phyloP scores from a whole-genome alignment of 2,113 vertebrate genomes.

The Acanthochromis polyacanthus region DNA sequence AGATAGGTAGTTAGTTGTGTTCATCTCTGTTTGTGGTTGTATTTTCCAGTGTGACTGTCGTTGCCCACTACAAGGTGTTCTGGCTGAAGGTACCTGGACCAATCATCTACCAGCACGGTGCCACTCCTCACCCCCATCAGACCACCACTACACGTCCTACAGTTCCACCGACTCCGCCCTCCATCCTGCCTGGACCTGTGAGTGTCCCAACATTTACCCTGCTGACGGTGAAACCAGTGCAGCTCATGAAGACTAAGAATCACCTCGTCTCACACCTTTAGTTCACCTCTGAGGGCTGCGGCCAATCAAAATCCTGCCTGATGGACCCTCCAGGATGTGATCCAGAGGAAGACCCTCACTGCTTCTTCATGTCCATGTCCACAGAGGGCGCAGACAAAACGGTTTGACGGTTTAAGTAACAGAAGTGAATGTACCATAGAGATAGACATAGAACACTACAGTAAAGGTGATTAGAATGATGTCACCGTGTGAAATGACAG shows the following conservation, averaged over 20 bases:
- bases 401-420: constrained; percentile 18
- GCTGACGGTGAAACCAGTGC: not conserved
- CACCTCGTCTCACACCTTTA: constrained; percentile 52
- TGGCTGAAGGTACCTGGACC: constrained; percentile 90
- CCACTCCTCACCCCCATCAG: constrained; percentile 60
- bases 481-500: not conserved
- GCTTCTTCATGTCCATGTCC: constrained; percentile 88
- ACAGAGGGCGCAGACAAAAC: constrained; percentile 37
- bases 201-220: constrained; percentile 50
- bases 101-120: constrained; percentile 81
- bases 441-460: no score
- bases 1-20: no score
- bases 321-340: constrained; percentile 86
- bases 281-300: constrained; percentile 88
- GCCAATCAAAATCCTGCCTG: constrained; percentile 87
- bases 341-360: constrained; percentile 77
- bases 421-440: no score
- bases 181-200: constrained; percentile 81
- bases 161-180: constrained; percentile 37
- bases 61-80: constrained; percentile 84
- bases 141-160: constrained; percentile 26
- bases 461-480: no score
- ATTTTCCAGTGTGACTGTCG: constrained; percentile 85
- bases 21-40: not conserved
- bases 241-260: no score